Base-by-base conservation (phyloP, 1,140 invertebrate genomes). In the Aphelenchoides fujianensis region DNA sequence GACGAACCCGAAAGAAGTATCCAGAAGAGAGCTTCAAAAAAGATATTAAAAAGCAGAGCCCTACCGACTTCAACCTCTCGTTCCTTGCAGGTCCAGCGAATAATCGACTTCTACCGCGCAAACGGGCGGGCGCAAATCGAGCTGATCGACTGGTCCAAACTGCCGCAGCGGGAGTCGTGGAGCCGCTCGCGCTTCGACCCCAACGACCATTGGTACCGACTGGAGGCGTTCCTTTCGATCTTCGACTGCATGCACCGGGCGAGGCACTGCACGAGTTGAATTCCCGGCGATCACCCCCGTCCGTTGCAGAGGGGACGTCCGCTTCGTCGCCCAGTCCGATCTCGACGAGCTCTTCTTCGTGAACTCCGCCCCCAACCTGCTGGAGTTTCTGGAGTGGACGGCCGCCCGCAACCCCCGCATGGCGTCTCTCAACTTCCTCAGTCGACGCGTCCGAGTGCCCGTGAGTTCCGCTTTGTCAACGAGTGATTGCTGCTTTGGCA, bases 201-300 rank as follows among this genome's bases (percentile, higher is more conserved):
- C 12, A 71, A 71, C 59, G 23, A 28, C 2, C 73, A 73, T 32
- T 71, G 69, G 69, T 71, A 68, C 36, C 71, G 70, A 67, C 30
- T 71, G 19, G 70, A 71, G 73, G 32, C 41, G 32, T 72, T 73
- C 37, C 27, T 71, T 28, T 67, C 52, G 1, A 72, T 71, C 28
- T 71, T 71, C 16, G 70, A 71, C 34, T 71, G 70, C 2, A 73
- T 71, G 70, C 69, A 54, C 1, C 70, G 70, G 16, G 70, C 70
- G 16, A 61, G 69, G 63, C 27, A 61, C 57, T 61, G 57, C 27
- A 19, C 16, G n/a, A n/a, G 57, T n/a, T 1, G 27, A 19, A 61
- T n/a, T 32, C 31, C n/a, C n/a, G n/a, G n/a, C n/a, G n/a, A n/a
- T n/a, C n/a, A n/a, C n/a, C n/a, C n/a, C n/a, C n/a, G n/a, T 57